A percentile compares a stretch with the other conserved stretches of the same genome.
Evolutionary conservation across 1,140 invertebrate genomes (phyloP).

Genomic region (Philopotamus ludificatus): DNA sequence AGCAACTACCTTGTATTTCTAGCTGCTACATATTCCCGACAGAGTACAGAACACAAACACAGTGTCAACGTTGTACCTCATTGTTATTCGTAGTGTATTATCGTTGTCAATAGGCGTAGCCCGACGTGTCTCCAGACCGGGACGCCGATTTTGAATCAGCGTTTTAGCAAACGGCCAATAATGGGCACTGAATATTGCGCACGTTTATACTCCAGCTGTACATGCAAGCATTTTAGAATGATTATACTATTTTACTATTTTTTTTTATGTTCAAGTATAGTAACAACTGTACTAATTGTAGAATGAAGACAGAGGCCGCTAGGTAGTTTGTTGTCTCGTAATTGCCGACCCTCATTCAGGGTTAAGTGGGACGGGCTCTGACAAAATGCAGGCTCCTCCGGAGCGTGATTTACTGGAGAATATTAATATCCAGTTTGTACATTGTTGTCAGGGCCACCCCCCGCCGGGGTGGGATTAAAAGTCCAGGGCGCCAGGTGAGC

Average conservation of each 20-base stretch:
- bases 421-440: constrained; percentile 38
- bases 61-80: no score
- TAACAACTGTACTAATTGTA: no score
- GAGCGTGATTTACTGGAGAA: constrained; percentile 33
- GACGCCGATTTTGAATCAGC: no score
- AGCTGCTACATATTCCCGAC: no score
- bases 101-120: neutral
- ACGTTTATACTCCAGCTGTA: constrained; percentile 7
- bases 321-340: no score
- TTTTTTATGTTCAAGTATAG: no score
- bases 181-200: neutral
- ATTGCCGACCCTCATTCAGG: neutral
- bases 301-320: no score
- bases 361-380: neutral
- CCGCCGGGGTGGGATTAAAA: constrained; percentile 14
- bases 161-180: constrained; percentile 6
- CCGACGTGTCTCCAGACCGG: no score
- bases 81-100: no score
- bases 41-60: no score
- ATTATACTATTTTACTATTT: neutral
- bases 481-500: neutral
- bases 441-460: constrained; percentile 10
- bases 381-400: constrained; percentile 20
- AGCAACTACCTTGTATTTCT: no score
- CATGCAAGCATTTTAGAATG: neutral